phyloP scores from a whole-genome alignment of 2,888 invertebrate species.

The Drosophila colorata region DNA sequence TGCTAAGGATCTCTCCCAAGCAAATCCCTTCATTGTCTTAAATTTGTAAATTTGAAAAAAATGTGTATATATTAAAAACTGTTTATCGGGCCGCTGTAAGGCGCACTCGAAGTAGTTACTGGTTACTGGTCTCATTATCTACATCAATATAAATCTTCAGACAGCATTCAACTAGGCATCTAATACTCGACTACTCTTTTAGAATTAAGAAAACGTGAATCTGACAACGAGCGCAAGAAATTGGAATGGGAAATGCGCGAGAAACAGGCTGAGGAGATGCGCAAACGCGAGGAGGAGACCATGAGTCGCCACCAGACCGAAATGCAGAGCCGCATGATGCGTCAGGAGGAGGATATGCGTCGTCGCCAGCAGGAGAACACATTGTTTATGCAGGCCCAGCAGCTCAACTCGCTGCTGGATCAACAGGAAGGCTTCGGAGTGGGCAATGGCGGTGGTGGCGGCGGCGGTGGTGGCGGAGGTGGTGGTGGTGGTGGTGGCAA shows the following conservation, averaged over 20 bases:
- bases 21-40: background rate
- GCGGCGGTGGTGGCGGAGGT: slow-evolving; percentile 60
- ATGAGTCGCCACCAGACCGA: slow-evolving; percentile 91
- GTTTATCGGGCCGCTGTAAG: background rate
- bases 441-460: slow-evolving; percentile 51
- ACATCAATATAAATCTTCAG: background rate
- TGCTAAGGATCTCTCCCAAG: background rate
- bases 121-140: background rate
- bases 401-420: slow-evolving; percentile 89
- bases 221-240: slow-evolving; percentile 94
- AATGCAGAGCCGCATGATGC: slow-evolving; percentile 91
- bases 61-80: background rate
- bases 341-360: slow-evolving; percentile 93
- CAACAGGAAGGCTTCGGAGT: slow-evolving; percentile 87
- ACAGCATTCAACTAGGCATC: slow-evolving; percentile 2
- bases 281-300: slow-evolving; percentile 89
- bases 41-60: background rate
- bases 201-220: slow-evolving; percentile 93
- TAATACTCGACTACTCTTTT: slow-evolving; percentile 35
- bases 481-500: too few species aligned
- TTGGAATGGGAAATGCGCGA: slow-evolving; percentile 93
- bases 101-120: background rate
- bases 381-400: slow-evolving; percentile 92
- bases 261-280: slow-evolving; percentile 92
- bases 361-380: slow-evolving; percentile 95